These are phyloP conservation scores for Spheniscus humboldti DNA, from an alignment of 2,797 vertebrate genomes.

Conservation along the genomic window DNA sequence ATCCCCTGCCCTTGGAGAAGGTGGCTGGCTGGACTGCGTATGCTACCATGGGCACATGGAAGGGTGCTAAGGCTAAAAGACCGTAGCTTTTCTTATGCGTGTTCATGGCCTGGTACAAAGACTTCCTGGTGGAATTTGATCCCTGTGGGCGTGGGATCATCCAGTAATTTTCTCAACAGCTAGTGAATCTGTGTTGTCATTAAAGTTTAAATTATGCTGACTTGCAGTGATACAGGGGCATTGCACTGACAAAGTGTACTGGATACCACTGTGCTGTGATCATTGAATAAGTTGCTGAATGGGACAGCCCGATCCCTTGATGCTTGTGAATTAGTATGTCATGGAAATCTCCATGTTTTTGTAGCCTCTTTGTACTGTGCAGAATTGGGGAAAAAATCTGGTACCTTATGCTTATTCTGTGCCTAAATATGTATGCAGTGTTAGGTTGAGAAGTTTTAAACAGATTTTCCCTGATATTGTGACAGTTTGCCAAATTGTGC, in stretches of 20 bases:
- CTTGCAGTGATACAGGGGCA: not conserved
- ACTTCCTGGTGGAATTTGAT: not conserved
- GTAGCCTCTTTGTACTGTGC: not conserved
- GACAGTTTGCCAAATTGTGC: not conserved
- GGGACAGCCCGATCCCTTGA: not conserved
- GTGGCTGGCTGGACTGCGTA: no score
- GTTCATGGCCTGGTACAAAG: not conserved
- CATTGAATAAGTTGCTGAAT: not conserved
- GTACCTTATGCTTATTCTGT: not conserved
- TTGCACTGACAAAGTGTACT: not conserved
- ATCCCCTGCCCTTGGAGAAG: not conserved
- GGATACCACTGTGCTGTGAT: not conserved
- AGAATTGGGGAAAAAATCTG: not conserved
- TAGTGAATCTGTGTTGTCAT: not conserved
- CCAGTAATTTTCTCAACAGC: not conserved
- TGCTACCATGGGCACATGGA: fast-evolving
- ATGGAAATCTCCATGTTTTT: not conserved
- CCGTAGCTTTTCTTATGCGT: not conserved
- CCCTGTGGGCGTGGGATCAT: not conserved
- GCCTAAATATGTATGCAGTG: not conserved
- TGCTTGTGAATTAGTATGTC: not conserved
- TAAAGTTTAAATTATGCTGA: not conserved
- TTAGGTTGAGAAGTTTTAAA: not conserved
- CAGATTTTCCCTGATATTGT: not conserved
- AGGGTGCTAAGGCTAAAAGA: not conserved